A percentile compares a stretch with the other conserved stretches of the same genome.
Conservation (phyloP, 2,888 invertebrate species). For the Mythimna ferrago region DNA sequence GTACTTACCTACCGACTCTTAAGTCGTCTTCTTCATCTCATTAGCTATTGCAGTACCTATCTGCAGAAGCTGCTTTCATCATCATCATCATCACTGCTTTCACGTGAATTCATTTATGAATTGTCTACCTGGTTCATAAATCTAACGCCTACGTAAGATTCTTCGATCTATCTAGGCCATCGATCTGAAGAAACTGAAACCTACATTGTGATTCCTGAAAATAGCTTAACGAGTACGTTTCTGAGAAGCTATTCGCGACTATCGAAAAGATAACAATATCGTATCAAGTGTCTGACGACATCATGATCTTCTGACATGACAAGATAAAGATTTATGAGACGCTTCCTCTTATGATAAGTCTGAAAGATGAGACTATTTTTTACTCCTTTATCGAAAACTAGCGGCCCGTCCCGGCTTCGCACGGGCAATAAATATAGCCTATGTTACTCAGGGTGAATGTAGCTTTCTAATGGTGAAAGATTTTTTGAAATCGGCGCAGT, state of each 20-base stretch:
- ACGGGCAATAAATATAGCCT: no score
- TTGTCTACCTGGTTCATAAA: not conserved
- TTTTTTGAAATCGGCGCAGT: no score
- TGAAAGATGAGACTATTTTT: not conserved
- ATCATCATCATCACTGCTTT: no score
- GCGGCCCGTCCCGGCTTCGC: no score
- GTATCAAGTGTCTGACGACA: conserved; percentile 5
- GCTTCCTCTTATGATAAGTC: conserved; percentile 13
- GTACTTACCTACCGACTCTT: no score
- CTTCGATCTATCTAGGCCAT: not conserved
- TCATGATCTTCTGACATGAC: conserved; percentile 5
- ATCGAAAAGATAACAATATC: conserved; percentile 11
- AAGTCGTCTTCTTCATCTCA: no score
- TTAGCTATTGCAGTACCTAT: no score
- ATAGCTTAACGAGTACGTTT: not conserved
- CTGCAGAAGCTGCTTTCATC: no score
- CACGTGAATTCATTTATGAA: not conserved
- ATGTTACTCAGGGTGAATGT: no score
- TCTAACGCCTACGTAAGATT: not conserved
- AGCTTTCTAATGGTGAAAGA: no score
- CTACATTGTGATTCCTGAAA: not conserved
- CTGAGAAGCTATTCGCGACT: not conserved
- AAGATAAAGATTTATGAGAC: conserved; percentile 39
- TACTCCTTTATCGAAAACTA: not conserved
- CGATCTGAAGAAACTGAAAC: not conserved